phyloP scores from a whole-genome alignment of 2,113 vertebrate species.

The Astur gentilis region DNA sequence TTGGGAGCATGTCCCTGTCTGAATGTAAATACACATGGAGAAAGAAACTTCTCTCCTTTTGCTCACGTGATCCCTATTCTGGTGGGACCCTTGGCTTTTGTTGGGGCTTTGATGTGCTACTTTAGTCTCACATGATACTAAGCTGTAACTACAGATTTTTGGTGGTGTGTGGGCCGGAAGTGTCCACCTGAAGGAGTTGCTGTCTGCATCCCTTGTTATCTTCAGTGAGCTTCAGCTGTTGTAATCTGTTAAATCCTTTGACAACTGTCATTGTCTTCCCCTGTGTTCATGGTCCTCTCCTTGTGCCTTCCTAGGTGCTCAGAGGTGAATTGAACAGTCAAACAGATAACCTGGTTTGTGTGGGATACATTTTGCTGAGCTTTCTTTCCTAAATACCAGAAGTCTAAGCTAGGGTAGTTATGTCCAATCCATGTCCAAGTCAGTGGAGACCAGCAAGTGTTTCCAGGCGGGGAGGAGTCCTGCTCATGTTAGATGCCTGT shows the following conservation, averaged over 20 bases:
- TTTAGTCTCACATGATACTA: not conserved
- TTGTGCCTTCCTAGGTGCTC: not conserved
- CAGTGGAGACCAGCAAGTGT: not conserved
- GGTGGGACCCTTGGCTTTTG: not conserved
- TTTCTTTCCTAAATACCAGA: not conserved
- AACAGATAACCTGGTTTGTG: not conserved
- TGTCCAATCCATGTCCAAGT: not conserved
- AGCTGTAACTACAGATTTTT: not conserved
- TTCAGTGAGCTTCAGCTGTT: not conserved
- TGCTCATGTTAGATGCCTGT: not conserved
- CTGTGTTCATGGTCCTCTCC: rapidly evolving
- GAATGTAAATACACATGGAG: not conserved
- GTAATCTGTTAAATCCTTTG: not conserved
- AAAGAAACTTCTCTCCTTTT: not conserved
- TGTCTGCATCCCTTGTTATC: not conserved
- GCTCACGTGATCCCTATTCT: rapidly evolving
- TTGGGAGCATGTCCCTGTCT: not conserved
- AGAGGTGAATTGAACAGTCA: not conserved
- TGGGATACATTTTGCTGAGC: not conserved
- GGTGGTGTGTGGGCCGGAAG: not conserved
- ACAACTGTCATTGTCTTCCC: not conserved
- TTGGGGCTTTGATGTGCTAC: not conserved
- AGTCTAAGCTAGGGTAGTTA: not conserved
- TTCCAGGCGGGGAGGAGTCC: not conserved
- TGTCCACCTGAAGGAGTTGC: not conserved